Conservation (phyloP, 2,113 vertebrate genomes). For the Hemiprocne comata region DNA sequence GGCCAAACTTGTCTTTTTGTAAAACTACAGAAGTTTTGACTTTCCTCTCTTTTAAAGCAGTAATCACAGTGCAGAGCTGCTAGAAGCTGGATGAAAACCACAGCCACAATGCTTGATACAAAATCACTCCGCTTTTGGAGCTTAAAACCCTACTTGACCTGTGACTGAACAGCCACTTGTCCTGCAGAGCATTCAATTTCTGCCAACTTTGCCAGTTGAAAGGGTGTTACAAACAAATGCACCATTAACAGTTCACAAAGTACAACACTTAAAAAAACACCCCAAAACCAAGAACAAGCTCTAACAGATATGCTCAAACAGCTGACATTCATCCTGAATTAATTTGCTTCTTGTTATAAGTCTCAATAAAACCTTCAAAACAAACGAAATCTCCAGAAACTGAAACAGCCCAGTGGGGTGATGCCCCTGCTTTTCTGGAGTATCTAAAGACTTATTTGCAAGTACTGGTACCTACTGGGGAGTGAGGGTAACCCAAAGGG, state of each 20-base stretch:
- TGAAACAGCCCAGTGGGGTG: not conserved
- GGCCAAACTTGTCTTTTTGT: not conserved
- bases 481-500: not conserved
- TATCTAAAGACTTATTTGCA: not conserved
- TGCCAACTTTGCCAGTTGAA: not conserved
- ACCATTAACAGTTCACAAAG: not conserved
- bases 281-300: not conserved
- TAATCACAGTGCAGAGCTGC: not conserved
- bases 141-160: not conserved
- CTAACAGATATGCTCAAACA: not conserved
- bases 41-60: not conserved
- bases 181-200: not conserved
- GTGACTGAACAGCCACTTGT: not conserved
- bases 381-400: not conserved
- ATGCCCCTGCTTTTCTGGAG: not conserved
- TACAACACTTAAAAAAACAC: not conserved
- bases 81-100: not conserved
- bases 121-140: not conserved
- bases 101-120: not conserved
- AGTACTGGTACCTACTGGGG: not conserved
- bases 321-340: not conserved
- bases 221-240: not conserved
- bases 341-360: not conserved
- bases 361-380: not conserved
- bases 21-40: not conserved